Evolutionary conservation across 2,797 vertebrate genomes (phyloP).

Genomic region (Lutjanus campechanus): DNA sequence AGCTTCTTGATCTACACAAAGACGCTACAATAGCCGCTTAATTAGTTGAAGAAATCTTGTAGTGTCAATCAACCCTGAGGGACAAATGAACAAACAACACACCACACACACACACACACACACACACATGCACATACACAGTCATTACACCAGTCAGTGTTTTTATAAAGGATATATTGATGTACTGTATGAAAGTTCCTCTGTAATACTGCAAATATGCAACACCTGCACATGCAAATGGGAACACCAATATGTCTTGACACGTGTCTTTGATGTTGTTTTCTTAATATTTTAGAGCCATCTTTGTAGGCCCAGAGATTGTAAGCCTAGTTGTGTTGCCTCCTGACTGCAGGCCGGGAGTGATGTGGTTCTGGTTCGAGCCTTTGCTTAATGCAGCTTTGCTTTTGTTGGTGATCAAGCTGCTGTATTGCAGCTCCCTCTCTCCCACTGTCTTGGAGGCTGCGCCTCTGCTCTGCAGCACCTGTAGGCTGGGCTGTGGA

Average conservation of each 20-base stretch:
- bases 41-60: conserved; percentile 44
- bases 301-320: no score
- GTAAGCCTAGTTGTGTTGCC: no score
- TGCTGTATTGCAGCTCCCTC: no score
- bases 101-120: not conserved
- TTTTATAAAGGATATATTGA: not conserved
- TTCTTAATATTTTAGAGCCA: no score
- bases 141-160: not conserved
- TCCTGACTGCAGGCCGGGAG: no score
- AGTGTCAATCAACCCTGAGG: conserved; percentile 45
- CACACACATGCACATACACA: not conserved
- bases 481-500: no score
- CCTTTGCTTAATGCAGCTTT: no score
- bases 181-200: not conserved
- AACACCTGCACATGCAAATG: not conserved
- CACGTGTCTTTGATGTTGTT: not conserved
- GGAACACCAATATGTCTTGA: not conserved
- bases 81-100: conserved; percentile 22
- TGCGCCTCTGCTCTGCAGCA: no score
- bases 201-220: not conserved
- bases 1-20: conserved; percentile 22
- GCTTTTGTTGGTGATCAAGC: no score
- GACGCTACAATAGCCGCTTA: conserved; percentile 34
- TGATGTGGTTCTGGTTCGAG: no score
- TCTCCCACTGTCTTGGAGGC: no score